Evolutionary conservation across 2,797 vertebrate species (phyloP).

Genomic region (Acanthis flammea): DNA sequence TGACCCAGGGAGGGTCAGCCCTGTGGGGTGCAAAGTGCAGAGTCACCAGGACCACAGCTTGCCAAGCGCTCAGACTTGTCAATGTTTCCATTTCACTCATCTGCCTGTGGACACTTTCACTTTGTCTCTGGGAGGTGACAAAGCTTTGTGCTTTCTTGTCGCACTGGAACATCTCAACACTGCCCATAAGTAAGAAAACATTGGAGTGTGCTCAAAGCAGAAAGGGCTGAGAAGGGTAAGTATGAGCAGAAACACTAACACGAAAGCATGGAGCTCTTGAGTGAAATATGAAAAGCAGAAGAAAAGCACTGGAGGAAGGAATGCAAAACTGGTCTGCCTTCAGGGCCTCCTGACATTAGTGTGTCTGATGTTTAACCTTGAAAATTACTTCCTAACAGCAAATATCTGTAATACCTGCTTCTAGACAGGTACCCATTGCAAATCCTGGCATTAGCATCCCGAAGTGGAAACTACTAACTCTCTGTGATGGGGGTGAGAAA

Average conservation of each 20-base stretch:
- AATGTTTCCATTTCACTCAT: rapidly evolving
- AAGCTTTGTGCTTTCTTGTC: not conserved
- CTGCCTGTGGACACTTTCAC: not conserved
- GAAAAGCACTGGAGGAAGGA: not conserved
- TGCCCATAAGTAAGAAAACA: not conserved
- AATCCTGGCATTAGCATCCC: not conserved
- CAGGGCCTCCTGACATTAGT: not conserved
- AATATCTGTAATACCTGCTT: not conserved
- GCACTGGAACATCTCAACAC: not conserved
- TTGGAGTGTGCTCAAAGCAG: not conserved
- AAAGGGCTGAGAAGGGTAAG: not conserved
- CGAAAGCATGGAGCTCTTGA: not conserved
- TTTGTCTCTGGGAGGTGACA: not conserved
- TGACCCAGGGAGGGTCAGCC: not conserved
- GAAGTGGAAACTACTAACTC: not conserved
- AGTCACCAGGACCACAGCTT: not conserved
- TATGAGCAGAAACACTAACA: not conserved
- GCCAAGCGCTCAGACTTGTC: not conserved
- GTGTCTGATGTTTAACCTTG: not conserved
- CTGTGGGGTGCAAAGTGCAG: not conserved
- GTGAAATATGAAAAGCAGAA: not conserved
- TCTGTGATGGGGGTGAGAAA: not conserved
- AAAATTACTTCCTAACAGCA: not conserved
- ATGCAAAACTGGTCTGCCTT: not conserved
- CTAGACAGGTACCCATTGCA: not conserved